Evolutionary conservation across 2,113 vertebrate species (phyloP), one percentile per base, ranked within the genome.

Genomic region (Gopherus evgoodei): DNA sequence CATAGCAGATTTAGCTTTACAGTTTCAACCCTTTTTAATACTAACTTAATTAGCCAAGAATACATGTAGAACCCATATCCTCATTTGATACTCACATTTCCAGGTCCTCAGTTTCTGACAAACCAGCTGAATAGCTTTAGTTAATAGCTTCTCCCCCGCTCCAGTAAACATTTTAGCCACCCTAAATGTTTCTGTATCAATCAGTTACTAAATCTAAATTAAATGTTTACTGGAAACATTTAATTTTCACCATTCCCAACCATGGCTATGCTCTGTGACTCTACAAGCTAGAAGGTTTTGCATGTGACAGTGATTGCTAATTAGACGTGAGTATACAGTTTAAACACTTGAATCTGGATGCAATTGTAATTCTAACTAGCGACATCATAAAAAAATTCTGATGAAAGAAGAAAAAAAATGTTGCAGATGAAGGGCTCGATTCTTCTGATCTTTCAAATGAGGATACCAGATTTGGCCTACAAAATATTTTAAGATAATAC

Each of bases 181-280:
- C 81, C 93, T 78, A 94, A 57, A 69, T 87, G 92, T 94, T 97
- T 96, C 88, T 81, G 35, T 90, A 93, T 93, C 85, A 95, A 97
- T 62, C 84, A 97, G 93, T 97, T 96, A 93, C 91, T 87, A 97
- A 96, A 95, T 94, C 75, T 94, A 93, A 97, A 97, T 96, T 97
- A 97, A 98, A 95, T 88, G 87, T 96, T 98, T 96, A 95, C 88
- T 87, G 24, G 88, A 83, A 84, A 95, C 90, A n/a, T 95, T 97
- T 98, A 96, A 91, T 96, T 96, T 93, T 84, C 91, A 94, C 35
- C 62, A 54, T 94, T 88, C 94, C 84, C 85, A 85, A 84, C 86
- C 93, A 95, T 27, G 24, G 49, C 62, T 88, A 49, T 0, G 2
- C 89, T 95, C 62, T 72, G 35, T 80, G 88, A 90, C 21, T 94